A percentile compares a stretch with the other conserved stretches of the same genome.
These are phyloP conservation scores for Sebastes diaconus DNA, from an alignment of 2,797 vertebrate species.

Conservation along the genomic window DNA sequence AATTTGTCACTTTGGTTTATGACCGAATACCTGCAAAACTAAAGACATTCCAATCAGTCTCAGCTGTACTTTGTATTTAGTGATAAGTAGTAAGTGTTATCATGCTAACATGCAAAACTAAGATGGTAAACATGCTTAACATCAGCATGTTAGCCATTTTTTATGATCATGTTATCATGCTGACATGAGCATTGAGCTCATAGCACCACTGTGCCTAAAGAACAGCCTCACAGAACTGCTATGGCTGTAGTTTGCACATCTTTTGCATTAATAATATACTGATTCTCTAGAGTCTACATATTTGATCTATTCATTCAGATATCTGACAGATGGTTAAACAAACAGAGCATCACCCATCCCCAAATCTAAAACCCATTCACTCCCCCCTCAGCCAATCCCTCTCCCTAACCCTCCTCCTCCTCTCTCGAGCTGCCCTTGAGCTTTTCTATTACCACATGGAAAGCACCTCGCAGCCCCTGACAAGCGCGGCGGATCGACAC, in stretches of 20 bases:
- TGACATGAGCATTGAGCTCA: not conserved
- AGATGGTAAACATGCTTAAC: not conserved
- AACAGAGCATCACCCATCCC: constrained; percentile 59
- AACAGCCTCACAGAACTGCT: not conserved
- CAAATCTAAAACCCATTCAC: constrained; percentile 68
- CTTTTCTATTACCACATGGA: constrained; percentile 99
- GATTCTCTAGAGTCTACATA: constrained; percentile 17
- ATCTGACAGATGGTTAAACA: constrained; percentile 66
- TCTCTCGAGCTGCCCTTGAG: constrained; percentile 91
- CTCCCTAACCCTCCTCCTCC: constrained; percentile 65
- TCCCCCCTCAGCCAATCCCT: constrained; percentile 59
- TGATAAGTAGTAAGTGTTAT: not conserved
- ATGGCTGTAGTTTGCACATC: not conserved
- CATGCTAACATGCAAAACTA: not conserved
- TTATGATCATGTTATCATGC: not conserved
- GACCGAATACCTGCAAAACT: not conserved
- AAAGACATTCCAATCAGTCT: too few species aligned
- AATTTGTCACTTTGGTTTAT: not conserved
- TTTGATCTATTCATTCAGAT: constrained; percentile 55
- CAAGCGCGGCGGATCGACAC: constrained; percentile 98
- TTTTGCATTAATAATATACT: constrained; percentile 12
- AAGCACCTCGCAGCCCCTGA: constrained; percentile 99
- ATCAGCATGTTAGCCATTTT: not conserved
- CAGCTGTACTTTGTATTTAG: not conserved
- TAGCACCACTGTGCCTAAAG: not conserved